Conservation (phyloP, 2,113 vertebrate genomes). For the Circaetus cinerascens region DNA sequence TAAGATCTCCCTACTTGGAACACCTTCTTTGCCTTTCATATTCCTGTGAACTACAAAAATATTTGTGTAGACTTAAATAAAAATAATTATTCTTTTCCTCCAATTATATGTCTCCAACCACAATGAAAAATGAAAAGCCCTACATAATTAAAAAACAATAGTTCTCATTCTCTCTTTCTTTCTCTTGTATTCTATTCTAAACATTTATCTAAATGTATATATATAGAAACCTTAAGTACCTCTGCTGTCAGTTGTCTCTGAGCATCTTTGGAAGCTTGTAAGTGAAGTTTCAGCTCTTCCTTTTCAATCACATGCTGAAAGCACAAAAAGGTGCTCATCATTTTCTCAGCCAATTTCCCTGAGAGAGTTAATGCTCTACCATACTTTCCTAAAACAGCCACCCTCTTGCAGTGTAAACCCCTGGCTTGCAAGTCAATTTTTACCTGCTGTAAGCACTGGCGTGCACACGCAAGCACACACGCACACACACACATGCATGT, state of each 20-base stretch:
- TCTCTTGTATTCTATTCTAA: background rate
- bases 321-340: constrained; percentile 18
- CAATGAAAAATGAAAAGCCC: background rate
- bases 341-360: background rate
- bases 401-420: background rate
- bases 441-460: background rate
- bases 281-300: constrained; percentile 93
- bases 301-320: constrained; percentile 92
- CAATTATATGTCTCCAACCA: background rate
- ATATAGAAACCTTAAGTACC: constrained; percentile 65
- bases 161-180: background rate
- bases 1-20: background rate
- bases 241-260: constrained; percentile 94
- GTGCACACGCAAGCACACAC: fast-evolving
- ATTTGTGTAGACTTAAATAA: background rate
- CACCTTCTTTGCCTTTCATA: background rate
- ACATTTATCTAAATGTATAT: background rate
- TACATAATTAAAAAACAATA: background rate
- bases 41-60: background rate
- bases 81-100: background rate
- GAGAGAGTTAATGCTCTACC: background rate
- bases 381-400: background rate
- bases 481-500: fast-evolving
- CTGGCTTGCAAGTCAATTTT: background rate
- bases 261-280: constrained; percentile 95